Evolutionary conservation across 2,797 vertebrate species (phyloP).

Genomic region (Gadopsis marmoratus): DNA sequence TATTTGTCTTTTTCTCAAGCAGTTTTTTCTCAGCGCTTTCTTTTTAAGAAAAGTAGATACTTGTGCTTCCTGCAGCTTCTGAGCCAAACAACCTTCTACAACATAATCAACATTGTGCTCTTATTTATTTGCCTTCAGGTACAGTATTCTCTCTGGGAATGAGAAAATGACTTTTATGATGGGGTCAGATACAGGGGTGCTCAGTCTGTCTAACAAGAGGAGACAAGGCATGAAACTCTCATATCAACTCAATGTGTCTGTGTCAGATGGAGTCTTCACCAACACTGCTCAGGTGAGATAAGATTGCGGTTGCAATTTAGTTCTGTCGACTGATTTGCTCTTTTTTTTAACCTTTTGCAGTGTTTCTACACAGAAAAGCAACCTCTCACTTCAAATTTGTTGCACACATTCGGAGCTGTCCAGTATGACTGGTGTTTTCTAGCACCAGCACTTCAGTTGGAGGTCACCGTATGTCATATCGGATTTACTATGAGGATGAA

Average conservation of each 20-base stretch:
- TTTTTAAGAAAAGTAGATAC: background rate
- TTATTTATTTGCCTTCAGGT: slow-evolving; percentile 76
- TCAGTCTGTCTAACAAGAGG: slow-evolving; percentile 91
- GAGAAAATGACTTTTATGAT: slow-evolving; percentile 94
- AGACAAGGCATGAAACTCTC: slow-evolving; percentile 86
- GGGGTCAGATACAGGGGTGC: slow-evolving; percentile 89
- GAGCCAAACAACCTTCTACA: background rate
- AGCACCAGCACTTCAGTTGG: slow-evolving; percentile 35
- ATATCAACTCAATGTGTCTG: slow-evolving; percentile 93
- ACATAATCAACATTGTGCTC: slow-evolving; percentile 6
- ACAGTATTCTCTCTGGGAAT: slow-evolving; percentile 94
- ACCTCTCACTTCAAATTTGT: slow-evolving; percentile 45
- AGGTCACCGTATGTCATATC: slow-evolving; percentile 69
- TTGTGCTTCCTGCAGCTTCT: slow-evolving; percentile 20
- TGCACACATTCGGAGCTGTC: slow-evolving; percentile 51
- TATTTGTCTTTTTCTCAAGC: slow-evolving; percentile 16
- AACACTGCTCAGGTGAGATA: slow-evolving; percentile 88
- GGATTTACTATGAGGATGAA: slow-evolving; percentile 59
- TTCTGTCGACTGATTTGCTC: slow-evolving; percentile 51
- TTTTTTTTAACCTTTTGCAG: slow-evolving; percentile 33
- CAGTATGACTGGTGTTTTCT: slow-evolving; percentile 22
- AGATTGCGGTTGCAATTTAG: slow-evolving; percentile 26
- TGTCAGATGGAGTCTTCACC: slow-evolving; percentile 97
- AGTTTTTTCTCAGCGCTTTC: background rate
- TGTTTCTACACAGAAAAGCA: slow-evolving; percentile 16